These are phyloP conservation scores for Sylvicola cinctus DNA, from an alignment of 2,888 invertebrate genomes.

Conservation along the genomic window DNA sequence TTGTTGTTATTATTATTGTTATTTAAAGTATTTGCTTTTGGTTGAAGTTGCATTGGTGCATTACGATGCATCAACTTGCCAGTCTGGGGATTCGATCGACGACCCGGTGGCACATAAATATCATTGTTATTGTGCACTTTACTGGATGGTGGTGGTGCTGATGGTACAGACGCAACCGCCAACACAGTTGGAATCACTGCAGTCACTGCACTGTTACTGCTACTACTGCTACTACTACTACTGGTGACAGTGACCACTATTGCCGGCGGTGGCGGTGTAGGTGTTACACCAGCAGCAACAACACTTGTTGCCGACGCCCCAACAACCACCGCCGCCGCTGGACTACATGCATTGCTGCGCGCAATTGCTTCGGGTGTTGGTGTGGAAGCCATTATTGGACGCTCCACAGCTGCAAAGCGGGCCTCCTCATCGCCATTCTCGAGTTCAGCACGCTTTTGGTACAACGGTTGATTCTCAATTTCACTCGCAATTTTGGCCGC, in stretches of 20 bases:
- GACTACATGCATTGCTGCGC: too few species aligned
- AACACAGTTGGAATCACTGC: too few species aligned
- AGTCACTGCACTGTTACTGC: conserved; percentile 3
- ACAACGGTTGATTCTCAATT: conserved; percentile 70
- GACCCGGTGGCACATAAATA: conserved; percentile 60
- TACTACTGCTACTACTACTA: too few species aligned
- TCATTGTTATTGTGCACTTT: conserved; percentile 19
- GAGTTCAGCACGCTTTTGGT: conserved; percentile 61
- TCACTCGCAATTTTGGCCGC: conserved; percentile 82
- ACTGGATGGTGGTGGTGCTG: conserved; percentile 6
- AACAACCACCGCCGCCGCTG: too few species aligned
- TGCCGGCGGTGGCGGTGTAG: conserved; percentile 8
- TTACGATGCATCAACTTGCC: conserved; percentile 42
- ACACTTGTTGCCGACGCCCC: too few species aligned
- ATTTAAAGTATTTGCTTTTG: conserved; percentile 10
- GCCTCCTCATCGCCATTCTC: conserved; percentile 81
- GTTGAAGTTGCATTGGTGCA: conserved; percentile 28
- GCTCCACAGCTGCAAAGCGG: conserved; percentile 63
- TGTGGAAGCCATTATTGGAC: conserved; percentile 24
- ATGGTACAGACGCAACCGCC: too few species aligned
- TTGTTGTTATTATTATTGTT: not conserved
- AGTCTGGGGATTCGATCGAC: conserved; percentile 43
- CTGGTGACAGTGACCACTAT: too few species aligned
- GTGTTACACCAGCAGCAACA: conserved; percentile 11
- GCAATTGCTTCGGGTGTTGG: not conserved